phyloP scores from a whole-genome alignment of 2,888 invertebrate species.

The Andricus quercusramuli region DNA sequence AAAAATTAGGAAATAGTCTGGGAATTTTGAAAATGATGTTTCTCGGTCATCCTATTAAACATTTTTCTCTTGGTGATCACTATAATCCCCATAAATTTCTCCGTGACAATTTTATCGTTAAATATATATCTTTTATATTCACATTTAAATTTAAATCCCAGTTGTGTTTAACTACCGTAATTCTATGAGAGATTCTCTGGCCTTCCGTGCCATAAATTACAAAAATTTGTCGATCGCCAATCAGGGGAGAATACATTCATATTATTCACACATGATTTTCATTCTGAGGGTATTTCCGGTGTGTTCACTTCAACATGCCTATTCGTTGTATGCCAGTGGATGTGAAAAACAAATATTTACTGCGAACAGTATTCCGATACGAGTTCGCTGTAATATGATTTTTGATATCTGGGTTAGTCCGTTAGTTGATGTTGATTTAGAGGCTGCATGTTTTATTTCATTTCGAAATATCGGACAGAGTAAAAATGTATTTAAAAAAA shows the following conservation, averaged over 20 bases:
- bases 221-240: neutral
- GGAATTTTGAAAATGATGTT: too few species aligned
- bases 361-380: neutral
- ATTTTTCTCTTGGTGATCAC: neutral
- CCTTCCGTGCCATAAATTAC: conserved; percentile 1
- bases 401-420: neutral
- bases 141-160: neutral
- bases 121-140: neutral
- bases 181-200: neutral
- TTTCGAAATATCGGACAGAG: neutral
- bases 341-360: conserved; percentile 30
- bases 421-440: conserved; percentile 21
- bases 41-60: neutral
- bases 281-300: conserved; percentile 18
- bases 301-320: neutral
- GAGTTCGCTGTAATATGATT: conserved; percentile 5
- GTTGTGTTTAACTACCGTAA: neutral
- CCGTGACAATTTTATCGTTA: neutral
- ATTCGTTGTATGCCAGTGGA: neutral
- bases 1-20: too few species aligned
- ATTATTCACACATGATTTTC: conserved; percentile 31
- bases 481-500: neutral
- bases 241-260: neutral
- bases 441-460: neutral
- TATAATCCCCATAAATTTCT: neutral